phyloP scores from a whole-genome alignment of 2,888 invertebrate genomes.

The Monochamus alternatus region DNA sequence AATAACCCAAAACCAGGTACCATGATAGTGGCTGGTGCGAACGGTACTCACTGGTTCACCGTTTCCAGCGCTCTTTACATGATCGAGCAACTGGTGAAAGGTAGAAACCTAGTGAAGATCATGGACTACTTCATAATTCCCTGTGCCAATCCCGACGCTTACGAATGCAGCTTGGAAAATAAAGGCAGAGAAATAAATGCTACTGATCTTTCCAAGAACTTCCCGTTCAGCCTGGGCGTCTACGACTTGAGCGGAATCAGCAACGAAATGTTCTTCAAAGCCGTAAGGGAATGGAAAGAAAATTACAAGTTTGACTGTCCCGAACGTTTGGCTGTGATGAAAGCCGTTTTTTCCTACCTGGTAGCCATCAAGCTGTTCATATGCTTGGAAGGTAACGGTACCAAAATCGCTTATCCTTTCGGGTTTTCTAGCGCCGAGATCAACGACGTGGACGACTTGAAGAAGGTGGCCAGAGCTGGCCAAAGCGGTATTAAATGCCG shows the following conservation, averaged over 20 bases:
- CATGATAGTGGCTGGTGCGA: conserved; percentile 56
- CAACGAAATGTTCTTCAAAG: conserved; percentile 47
- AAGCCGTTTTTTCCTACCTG: conserved; percentile 39
- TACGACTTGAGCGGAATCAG: conserved; percentile 42
- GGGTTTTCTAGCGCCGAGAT: conserved; percentile 41
- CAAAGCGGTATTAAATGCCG: conserved; percentile 41
- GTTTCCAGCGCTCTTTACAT: conserved; percentile 56
- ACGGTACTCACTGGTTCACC: conserved; percentile 54
- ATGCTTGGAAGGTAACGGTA: conserved; percentile 53
- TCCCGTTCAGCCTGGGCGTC: conserved; percentile 52
- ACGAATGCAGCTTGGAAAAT: conserved; percentile 46
- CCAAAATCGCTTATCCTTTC: conserved; percentile 53
- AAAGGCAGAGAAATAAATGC: conserved; percentile 10
- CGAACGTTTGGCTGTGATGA: conserved; percentile 46
- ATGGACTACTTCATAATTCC: conserved; percentile 59
- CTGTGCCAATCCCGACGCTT: conserved; percentile 59
- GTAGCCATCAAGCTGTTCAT: conserved; percentile 51
- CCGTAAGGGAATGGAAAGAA: conserved; percentile 54
- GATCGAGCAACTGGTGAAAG: conserved; percentile 56
- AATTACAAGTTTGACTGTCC: conserved; percentile 43
- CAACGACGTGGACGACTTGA: conserved; percentile 46
- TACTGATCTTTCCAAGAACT: conserved; percentile 50
- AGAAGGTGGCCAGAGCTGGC: conserved; percentile 48
- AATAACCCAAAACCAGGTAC: conserved; percentile 40
- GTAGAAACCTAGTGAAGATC: conserved; percentile 44